Evolutionary conservation across 2,113 vertebrate species (phyloP).

Genomic region (Oreamnos americanus): DNA sequence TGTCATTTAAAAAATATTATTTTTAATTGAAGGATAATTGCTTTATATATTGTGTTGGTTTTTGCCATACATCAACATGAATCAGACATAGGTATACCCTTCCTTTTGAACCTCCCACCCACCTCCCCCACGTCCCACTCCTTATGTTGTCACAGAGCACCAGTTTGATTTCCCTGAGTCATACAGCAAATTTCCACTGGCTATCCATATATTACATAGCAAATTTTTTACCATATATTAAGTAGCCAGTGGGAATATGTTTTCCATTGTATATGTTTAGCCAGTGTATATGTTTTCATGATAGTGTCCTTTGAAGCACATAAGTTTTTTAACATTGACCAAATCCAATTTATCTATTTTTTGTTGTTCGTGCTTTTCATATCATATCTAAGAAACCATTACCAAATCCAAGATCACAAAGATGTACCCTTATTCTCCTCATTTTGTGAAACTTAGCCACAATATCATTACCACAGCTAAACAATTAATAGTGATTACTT

Average conservation of each 20-base stretch:
- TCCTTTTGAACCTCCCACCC: neutral
- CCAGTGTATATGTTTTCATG: neutral
- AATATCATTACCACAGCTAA: neutral
- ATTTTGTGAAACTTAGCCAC: slow-evolving; percentile 15
- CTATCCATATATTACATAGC: neutral
- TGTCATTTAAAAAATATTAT: neutral
- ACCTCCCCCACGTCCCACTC: neutral
- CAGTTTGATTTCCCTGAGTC: neutral
- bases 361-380: slow-evolving; percentile 26
- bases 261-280: neutral
- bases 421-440: neutral
- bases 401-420: neutral
- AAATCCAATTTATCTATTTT: neutral
- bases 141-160: neutral
- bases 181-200: neutral
- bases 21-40: neutral
- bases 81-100: neutral
- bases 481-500: neutral
- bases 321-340: slow-evolving; percentile 29
- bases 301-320: neutral
- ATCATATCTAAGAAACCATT: slow-evolving; percentile 25
- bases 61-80: neutral
- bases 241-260: neutral
- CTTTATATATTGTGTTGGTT: neutral
- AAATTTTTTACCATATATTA: neutral